Evolutionary conservation across 2,113 vertebrate genomes (phyloP), one percentile per base, ranked within the genome.

Genomic region (Triplophysa rosa): DNA sequence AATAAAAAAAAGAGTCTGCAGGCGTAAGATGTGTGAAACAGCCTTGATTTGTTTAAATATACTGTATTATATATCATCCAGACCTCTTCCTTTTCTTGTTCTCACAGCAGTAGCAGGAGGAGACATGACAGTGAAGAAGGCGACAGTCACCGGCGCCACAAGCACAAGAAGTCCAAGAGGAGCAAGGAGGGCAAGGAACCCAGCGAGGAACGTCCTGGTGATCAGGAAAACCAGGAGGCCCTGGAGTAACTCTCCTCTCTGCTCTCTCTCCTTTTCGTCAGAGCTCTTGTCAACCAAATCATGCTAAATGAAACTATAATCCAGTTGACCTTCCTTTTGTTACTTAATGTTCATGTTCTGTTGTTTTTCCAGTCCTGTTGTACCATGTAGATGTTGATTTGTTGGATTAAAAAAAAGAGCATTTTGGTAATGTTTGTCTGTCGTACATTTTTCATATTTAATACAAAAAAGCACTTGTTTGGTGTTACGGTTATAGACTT

Each of bases 101-200:
- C 42, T 84, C 65, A 86, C 83, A 98, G 97, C 89, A 98, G 96
- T 87, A 99, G 98, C 91, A 94, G 98, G 85, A 94, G 97, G 80
- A 94, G 96, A 58, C 97, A 99, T 0, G 98, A 99, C 87, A 99
- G 97, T 68, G 97, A 99, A 90, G 98, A 99, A 89, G 96, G 95
- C 23, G 98, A 99, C 86, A 95, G 95, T 90, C 98, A 99, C 86
- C 93, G 97, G 85, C 94, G 97, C 88, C 98, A 99, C 92, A 99
- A 99, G 90, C 98, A 99, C 91, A 99, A 99, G 94, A 99, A 99
- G 82, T 98, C 96, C 80, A 99, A 99, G 92, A 93, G 97, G 88
- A 99, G 95, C 94, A 98, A 98, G 93, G 98, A 99, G 91, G 98
- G 97, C 82, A 99, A 99, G 89, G 97, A 98, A 86, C 89, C 94